Conservation (phyloP, 2,888 invertebrate genomes). For the Liposcelis brunnea region DNA sequence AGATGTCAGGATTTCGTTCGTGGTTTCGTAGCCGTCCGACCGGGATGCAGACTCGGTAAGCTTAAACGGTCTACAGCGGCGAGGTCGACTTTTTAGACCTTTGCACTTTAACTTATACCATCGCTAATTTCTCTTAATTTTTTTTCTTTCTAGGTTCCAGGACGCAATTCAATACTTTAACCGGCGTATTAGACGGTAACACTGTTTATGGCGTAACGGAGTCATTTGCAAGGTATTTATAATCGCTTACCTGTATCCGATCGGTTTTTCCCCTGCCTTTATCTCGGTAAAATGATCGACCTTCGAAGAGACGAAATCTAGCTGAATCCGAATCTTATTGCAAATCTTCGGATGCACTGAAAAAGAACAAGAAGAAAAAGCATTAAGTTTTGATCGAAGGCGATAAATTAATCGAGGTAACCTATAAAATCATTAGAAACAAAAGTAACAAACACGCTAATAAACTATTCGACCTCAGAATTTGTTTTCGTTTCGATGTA, state of each 20-base stretch:
- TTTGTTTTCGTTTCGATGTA: too few relatives aligned
- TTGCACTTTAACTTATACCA: not conserved
- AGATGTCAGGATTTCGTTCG: conserved; percentile 81
- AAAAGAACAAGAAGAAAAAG: too few relatives aligned
- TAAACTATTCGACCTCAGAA: too few relatives aligned
- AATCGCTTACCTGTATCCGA: not conserved
- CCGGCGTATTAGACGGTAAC: conserved; percentile 73
- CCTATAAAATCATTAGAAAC: too few relatives aligned
- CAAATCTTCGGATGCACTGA: too few relatives aligned
- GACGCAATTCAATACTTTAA: conserved; percentile 69
- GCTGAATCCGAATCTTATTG: too few relatives aligned
- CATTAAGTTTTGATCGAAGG: too few relatives aligned
- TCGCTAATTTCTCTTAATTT: conserved; percentile 1
- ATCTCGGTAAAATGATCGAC: too few relatives aligned
- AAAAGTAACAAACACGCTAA: too few relatives aligned
- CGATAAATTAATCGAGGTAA: too few relatives aligned
- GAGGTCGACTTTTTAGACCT: not conserved
- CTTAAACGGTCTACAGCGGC: conserved; percentile 12
- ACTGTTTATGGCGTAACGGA: conserved; percentile 80
- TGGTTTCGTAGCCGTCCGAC: conserved; percentile 70
- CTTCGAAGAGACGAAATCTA: too few relatives aligned
- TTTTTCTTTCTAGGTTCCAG: conserved; percentile 45
- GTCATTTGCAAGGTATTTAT: conserved; percentile 48
- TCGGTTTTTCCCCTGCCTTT: too few relatives aligned
- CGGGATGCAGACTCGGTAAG: conserved; percentile 71